phyloP scores from a whole-genome alignment of 2,113 vertebrate genomes.

The Etheostoma cragini region DNA sequence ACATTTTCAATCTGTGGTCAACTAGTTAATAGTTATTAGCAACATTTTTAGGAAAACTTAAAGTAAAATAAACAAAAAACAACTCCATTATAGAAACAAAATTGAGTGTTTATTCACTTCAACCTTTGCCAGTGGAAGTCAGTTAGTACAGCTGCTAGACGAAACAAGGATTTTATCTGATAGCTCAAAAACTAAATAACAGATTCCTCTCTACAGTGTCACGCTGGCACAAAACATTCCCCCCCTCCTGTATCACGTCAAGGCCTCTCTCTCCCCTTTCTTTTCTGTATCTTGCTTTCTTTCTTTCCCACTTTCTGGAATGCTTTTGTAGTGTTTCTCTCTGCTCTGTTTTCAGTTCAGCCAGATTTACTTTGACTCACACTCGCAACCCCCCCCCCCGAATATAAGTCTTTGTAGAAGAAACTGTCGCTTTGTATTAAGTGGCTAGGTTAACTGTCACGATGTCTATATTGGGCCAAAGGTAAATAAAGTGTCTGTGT shows the following conservation, averaged over 20 bases:
- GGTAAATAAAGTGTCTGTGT: conserved; percentile 66
- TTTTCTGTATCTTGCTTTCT: conserved; percentile 28
- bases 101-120: background rate
- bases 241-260: conserved; percentile 23
- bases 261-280: conserved; percentile 26
- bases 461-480: conserved; percentile 67
- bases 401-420: conserved; percentile 59
- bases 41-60: background rate
- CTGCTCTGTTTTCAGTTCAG: conserved; percentile 47
- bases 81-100: background rate
- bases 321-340: conserved; percentile 66
- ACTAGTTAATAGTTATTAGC: too few relatives aligned
- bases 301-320: conserved; percentile 48
- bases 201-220: conserved; percentile 36
- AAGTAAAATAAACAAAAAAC: background rate
- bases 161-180: conserved; percentile 33
- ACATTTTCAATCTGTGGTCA: too few relatives aligned
- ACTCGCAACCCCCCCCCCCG: background rate
- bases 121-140: background rate
- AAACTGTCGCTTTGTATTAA: conserved; percentile 70
- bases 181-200: conserved; percentile 11
- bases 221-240: conserved; percentile 27
- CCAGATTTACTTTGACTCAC: conserved; percentile 56
- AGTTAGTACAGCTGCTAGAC: background rate
- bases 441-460: conserved; percentile 68